phyloP scores from a whole-genome alignment of 2,113 vertebrate genomes.

The Camelus dromedarius region DNA sequence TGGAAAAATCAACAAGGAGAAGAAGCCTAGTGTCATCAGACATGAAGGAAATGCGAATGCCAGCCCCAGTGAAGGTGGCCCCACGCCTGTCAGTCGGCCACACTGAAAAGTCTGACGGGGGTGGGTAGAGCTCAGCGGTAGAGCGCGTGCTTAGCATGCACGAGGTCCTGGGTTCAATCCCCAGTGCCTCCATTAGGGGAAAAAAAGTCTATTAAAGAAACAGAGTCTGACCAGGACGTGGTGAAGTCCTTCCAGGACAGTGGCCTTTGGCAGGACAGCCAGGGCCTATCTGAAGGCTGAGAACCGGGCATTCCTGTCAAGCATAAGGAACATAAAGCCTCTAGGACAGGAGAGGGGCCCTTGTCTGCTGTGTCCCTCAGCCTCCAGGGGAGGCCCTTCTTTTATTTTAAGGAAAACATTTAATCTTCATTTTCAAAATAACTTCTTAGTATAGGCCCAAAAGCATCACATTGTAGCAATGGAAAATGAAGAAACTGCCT shows the following conservation, averaged over 20 bases:
- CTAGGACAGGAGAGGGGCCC: accelerated
- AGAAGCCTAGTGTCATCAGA: accelerated
- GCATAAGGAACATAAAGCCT: accelerated
- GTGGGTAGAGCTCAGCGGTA: too few relatives aligned
- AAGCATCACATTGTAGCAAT: too few relatives aligned
- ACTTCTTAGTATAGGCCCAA: accelerated
- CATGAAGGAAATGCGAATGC: too few relatives aligned
- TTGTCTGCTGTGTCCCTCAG: accelerated
- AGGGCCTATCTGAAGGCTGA: accelerated
- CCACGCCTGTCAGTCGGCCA: accelerated
- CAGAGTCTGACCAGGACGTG: neutral
- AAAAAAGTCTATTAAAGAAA: too few relatives aligned
- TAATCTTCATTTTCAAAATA: neutral
- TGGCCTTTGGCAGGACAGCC: accelerated
- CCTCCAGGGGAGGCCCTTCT: neutral
- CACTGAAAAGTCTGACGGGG: neutral
- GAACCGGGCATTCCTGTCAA: accelerated
- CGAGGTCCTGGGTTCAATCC: too few relatives aligned
- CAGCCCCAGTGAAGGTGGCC: accelerated
- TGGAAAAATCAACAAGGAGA: accelerated
- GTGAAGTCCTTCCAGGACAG: neutral
- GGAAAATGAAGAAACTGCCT: accelerated
- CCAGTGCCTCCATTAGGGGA: too few relatives aligned
- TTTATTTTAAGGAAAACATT: neutral
- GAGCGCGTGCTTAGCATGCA: too few relatives aligned